Conservation (phyloP, 2,888 invertebrate species). For the Anticlea derivata region DNA sequence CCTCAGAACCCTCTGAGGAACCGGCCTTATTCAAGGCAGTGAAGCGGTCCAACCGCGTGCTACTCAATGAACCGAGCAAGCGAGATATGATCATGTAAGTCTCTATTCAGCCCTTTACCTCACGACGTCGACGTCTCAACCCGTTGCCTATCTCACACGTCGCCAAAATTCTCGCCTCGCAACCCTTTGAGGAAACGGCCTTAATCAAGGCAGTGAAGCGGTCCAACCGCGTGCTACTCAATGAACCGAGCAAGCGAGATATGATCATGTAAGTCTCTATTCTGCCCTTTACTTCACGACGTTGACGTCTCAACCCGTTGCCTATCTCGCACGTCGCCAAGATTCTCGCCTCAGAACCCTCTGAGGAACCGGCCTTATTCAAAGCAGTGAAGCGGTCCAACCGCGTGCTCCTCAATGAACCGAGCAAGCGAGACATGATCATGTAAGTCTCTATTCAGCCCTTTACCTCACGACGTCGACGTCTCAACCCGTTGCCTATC, state of each 20-base stretch:
- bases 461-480: too few species aligned
- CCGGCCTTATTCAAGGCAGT: too few species aligned
- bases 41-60: too few species aligned
- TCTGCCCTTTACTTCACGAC: slow-evolving; percentile 81
- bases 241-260: slow-evolving; percentile 86
- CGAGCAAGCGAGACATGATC: slow-evolving; percentile 86
- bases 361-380: slow-evolving; percentile 47
- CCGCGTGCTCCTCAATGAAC: slow-evolving; percentile 85
- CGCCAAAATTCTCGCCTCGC: too few species aligned
- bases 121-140: too few species aligned
- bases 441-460: too few species aligned
- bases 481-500: too few species aligned
- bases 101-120: too few species aligned
- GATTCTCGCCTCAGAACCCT: slow-evolving; percentile 39
- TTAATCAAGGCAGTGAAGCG: too few species aligned
- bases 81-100: slow-evolving; percentile 87
- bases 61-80: slow-evolving; percentile 85
- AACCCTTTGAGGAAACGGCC: too few species aligned
- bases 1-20: too few species aligned
- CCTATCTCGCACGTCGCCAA: slow-evolving; percentile 47
- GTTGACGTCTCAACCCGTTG: slow-evolving; percentile 59
- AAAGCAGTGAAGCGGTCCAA: slow-evolving; percentile 84
- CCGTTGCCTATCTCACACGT: too few species aligned
- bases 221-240: slow-evolving; percentile 86
- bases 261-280: slow-evolving; percentile 81